phyloP scores from a whole-genome alignment of 1,140 invertebrate genomes.

The Pygmarrhopalites habei region DNA sequence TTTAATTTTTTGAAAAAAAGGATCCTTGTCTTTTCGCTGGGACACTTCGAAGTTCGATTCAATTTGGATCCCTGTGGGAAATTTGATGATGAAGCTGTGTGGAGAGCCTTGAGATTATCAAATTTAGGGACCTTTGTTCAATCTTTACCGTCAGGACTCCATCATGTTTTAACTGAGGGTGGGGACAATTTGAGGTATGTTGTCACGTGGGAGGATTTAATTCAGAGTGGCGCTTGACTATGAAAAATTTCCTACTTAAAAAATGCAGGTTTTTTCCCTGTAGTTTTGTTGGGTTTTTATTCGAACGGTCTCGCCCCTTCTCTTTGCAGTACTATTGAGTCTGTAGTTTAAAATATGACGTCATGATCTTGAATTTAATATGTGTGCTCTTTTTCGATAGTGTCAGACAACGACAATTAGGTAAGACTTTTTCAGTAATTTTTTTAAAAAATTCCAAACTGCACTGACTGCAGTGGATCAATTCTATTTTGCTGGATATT shows the following conservation, averaged over 20 bases:
- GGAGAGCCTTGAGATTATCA: constrained; percentile 46
- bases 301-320: too few relatives aligned
- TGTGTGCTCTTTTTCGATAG: constrained; percentile 56
- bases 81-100: constrained; percentile 46
- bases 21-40: constrained; percentile 49
- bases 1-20: too few relatives aligned
- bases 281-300: neutral
- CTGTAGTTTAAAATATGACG: neutral
- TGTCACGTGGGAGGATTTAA: too few relatives aligned
- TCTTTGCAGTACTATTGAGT: neutral
- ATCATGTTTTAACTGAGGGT: constrained; percentile 47
- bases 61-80: constrained; percentile 49
- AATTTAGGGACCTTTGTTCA: constrained; percentile 47
- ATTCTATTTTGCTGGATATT: too few relatives aligned
- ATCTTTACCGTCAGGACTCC: constrained; percentile 42
- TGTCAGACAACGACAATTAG: constrained; percentile 75
- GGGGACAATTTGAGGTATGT: constrained; percentile 47
- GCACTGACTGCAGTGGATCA: too few relatives aligned
- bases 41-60: constrained; percentile 50
- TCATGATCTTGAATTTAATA: too few relatives aligned
- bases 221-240: constrained; percentile 66
- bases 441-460: too few relatives aligned
- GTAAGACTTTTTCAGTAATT: too few relatives aligned
- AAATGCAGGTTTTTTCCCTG: too few relatives aligned
- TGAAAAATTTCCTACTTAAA: too few relatives aligned